A percentile compares a stretch with the other conserved stretches of the same genome.
Conservation (phyloP, 2,113 vertebrate genomes). For the Hystrix brachyura region DNA sequence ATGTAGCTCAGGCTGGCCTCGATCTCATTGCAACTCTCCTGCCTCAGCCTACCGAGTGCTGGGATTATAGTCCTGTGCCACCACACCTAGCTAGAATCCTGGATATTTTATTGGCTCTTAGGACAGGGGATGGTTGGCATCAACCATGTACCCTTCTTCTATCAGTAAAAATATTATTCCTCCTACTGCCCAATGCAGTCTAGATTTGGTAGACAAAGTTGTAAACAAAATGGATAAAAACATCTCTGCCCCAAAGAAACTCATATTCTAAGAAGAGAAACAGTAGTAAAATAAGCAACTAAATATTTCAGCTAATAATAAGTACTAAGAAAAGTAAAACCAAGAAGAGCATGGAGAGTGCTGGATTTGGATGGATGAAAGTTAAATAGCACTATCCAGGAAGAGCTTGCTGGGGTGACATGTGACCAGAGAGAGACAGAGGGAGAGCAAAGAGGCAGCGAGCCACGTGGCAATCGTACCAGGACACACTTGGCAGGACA, state of each 20-base stretch:
- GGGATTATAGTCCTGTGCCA: background rate
- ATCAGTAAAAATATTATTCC: background rate
- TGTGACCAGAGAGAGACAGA: background rate
- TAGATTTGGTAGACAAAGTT: background rate
- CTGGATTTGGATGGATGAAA: slow-evolving; percentile 3
- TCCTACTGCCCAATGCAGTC: no score
- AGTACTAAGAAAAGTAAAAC: slow-evolving; percentile 59
- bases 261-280: background rate
- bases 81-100: background rate
- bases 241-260: background rate
- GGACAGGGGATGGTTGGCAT: slow-evolving; percentile 84
- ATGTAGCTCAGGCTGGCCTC: background rate
- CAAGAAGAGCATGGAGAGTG: slow-evolving; percentile 81
- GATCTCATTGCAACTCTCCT: background rate
- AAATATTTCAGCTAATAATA: background rate
- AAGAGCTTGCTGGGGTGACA: background rate
- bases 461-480: background rate
- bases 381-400: background rate
- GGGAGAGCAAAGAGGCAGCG: background rate
- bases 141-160: slow-evolving; percentile 77
- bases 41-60: background rate
- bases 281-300: slow-evolving; percentile 10
- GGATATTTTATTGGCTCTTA: slow-evolving; percentile 86
- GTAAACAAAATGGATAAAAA: background rate
- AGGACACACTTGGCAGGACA: background rate